Base-by-base conservation (phyloP, 2,888 invertebrate genomes). In the Leuctra nigra region DNA sequence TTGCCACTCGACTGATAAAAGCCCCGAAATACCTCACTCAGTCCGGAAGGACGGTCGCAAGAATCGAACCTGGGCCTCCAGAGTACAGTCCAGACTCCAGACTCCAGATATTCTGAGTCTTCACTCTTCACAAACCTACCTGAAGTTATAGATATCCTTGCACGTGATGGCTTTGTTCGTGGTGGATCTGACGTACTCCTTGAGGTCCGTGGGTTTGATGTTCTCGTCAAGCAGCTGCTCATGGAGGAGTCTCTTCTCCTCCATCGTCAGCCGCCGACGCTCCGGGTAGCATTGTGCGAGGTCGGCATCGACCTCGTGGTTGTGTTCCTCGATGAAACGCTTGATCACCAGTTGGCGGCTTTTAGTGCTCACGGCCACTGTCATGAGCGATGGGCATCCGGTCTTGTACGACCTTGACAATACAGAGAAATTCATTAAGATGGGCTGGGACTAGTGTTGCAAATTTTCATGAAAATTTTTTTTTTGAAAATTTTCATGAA, bases 351-450 rank as follows among this genome's bases (percentile, higher is more conserved):
- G 39, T 20, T 16, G 1, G 4, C 20, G 39, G 18, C 18, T 39
- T 6, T 16, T 7, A 7, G 39, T 13, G 39, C 20, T 20, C 18
- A 39, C 7, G 4, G 13, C 39, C 2, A 39, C 18, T 2, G n/a
- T n/a, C 7, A 39, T 39, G 6, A 18, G 39, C 2, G 39, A 39
- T 16, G 16, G 16, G 39, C 39, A 39, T 7, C 39, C 39, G 4
- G 39, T 39, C 20, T 39, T 39, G 39, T 39, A 39, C 18, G 39
- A n/a, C n/a, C n/a, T n/a, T n/a, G n/a, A n/a, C n/a, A n/a, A n/a
- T n/a, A n/a, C n/a, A n/a, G n/a, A n/a, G n/a, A n/a, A n/a, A n/a
- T n/a, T n/a, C n/a, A n/a, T n/a, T n/a, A n/a, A n/a, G n/a, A n/a
- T n/a, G n/a, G n/a, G n/a, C n/a, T n/a, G n/a, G n/a, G n/a, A n/a